Base-by-base conservation (phyloP, 2,113 vertebrate genomes). In the Cygnus buccinator region DNA sequence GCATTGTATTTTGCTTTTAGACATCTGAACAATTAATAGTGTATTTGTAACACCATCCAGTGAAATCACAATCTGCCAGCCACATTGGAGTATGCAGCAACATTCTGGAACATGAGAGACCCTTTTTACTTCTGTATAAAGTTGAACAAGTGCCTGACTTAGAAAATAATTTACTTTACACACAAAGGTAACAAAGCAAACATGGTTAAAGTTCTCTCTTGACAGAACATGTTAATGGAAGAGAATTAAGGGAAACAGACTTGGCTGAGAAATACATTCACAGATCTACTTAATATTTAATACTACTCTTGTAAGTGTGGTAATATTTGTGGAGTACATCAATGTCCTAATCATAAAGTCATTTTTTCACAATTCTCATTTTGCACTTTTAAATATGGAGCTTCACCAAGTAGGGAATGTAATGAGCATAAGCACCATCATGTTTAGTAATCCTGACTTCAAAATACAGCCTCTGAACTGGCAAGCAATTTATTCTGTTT, bases 401-500 rank as follows among this genome's bases (percentile, higher is more conserved):
- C 52, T 57, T 84, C 79, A 93, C 20, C 72, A 92, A 68, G 61
- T 26, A 92, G 84, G 63, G 80, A 89, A 93, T 84, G 96, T 92
- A 97, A 97, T 67, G 75, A 92, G 71, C 55, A 70, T 31, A 95
- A 97, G 86, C 83, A 87, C 16, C 67, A 93, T 54, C 81, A 20
- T 18, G 82, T 94, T 97, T 95, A 88, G 93, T 76, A 96, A 96
- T 71, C 80, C 73, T 83, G 52, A 94, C 97, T 98, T 96, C 89
- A 96, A 97, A 97, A 97, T 43, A 73, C 83, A 98, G 98, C 87
- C 97, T 97, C 82, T 97, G 95, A 98, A 97, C 96, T 84, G 55
- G 95, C 72, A 97, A 94, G 96, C 94, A 98, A 98, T 98, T 98
- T 97, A 97, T 95, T 97, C 97, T 95, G 94, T 94, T 98, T 97